Evolutionary conservation across 1,140 invertebrate genomes (phyloP).

Genomic region (Dendroctonus ponderosae): DNA sequence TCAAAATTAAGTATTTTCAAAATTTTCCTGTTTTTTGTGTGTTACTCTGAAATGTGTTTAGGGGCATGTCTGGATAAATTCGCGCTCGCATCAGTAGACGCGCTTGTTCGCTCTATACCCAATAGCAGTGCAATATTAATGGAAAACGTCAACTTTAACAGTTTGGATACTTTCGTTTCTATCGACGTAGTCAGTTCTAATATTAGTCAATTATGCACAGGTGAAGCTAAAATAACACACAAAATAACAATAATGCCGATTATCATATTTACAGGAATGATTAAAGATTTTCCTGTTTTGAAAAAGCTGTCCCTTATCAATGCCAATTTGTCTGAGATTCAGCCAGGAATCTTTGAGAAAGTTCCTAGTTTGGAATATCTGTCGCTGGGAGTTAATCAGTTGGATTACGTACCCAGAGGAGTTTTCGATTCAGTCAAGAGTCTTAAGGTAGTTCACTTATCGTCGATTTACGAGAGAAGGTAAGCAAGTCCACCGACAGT

Average conservation of each 20-base stretch:
- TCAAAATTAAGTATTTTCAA: no score
- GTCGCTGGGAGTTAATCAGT: constrained; percentile 38
- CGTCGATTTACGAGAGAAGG: not conserved
- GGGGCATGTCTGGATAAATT: constrained; percentile 27
- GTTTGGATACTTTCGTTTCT: constrained; percentile 25
- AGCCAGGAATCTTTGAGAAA: constrained; percentile 34
- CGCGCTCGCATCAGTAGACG: constrained; percentile 28
- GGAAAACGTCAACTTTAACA: constrained; percentile 25
- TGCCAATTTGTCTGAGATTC: constrained; percentile 34
- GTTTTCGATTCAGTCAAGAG: constrained; percentile 31
- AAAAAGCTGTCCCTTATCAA: constrained; percentile 32
- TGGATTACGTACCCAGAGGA: constrained; percentile 27
- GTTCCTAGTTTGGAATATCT: constrained; percentile 32
- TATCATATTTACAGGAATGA: constrained; percentile 21
- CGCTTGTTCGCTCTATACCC: constrained; percentile 13
- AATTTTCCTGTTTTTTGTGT: no score
- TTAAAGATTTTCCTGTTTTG: constrained; percentile 36
- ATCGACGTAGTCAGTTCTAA: constrained; percentile 37
- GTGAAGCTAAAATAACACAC: constrained; percentile 8
- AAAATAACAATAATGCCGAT: not conserved
- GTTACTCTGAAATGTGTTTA: no score
- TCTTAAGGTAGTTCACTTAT: constrained; percentile 12
- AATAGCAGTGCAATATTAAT: constrained; percentile 8
- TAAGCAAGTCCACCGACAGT: not conserved
- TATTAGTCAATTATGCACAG: constrained; percentile 35